Evolutionary conservation across 2,113 vertebrate genomes (phyloP), one percentile per base, ranked within the genome.

Genomic region (Labrus mixtus): DNA sequence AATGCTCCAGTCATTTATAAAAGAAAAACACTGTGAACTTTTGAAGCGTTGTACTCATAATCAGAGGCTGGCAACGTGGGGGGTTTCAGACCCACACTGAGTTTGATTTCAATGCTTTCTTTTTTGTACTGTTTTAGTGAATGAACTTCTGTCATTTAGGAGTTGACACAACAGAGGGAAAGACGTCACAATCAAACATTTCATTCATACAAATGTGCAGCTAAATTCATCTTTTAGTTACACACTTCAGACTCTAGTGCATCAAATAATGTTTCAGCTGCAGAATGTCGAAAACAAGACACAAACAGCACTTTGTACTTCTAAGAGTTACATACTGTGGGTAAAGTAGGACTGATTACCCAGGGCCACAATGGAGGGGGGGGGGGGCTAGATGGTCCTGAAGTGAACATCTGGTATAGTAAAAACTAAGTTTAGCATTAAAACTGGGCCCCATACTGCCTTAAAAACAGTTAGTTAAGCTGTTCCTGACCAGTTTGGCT

Each of bases 1-100:
- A 39, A 45, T 51, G 73, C 76, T 56, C 50, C 62, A 57, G 45
- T 86, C 71, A 80, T 79, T 77, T 56, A 66, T 73, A 78, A 82
- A 59, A 70, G 61, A 74, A 76, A 64, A 67, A 58, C 67, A 66
- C 25, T 62, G 46, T 84, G 67, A 88, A 82, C 65, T 64, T 9
- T 16, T 83, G 64, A 81, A 76, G 74, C 68, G 62, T 41, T 72
- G 65, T 29, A 59, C 41, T 73, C 77, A 84, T 69, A 79, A 82
- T 83, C 85, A 89, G 66, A 80, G 73, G 66, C 81, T 82, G 76
- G 71, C 73, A 78, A 67, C 79, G 66, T 15, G 5, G 29, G 6
- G 29, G 43, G 60, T 20, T 81, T 58, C 48, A 79, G 55, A 81
- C 43, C 39, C 23, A 64, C 50, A 20, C 53, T 4, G 37, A 61